These are phyloP conservation scores for Anarsia innoxiella DNA, from an alignment of 2,888 invertebrate genomes.

Conservation along the genomic window DNA sequence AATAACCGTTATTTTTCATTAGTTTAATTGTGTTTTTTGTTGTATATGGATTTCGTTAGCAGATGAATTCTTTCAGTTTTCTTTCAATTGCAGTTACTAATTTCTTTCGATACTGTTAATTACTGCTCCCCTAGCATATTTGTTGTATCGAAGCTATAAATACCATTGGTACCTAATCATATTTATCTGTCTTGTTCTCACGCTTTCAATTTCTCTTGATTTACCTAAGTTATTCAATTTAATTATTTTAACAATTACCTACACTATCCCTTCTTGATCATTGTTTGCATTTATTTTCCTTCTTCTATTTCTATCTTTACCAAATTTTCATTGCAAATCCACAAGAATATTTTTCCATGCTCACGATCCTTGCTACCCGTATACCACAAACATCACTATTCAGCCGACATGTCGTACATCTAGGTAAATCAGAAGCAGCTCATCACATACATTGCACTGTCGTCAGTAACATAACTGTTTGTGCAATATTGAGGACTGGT, in stretches of 20 bases:
- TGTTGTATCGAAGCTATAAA: no score
- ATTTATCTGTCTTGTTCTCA: no score
- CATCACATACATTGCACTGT: conserved; percentile 35
- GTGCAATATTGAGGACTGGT: neutral
- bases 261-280: neutral
- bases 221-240: no score
- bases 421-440: conserved; percentile 43
- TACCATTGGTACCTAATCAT: no score
- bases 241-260: no score
- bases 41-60: neutral
- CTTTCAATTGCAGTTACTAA: neutral
- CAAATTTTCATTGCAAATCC: neutral
- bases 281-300: neutral
- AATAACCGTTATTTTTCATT: no score
- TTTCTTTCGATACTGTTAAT: neutral
- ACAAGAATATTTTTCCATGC: neutral
- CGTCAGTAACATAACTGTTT: neutral
- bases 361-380: conserved; percentile 19
- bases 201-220: no score
- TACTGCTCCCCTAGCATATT: no score
- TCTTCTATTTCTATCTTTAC: neutral
- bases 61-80: neutral
- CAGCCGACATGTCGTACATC: conserved; percentile 33
- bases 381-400: conserved; percentile 37
- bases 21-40: no score